phyloP scores from a whole-genome alignment of 2,888 invertebrate genomes.

The Hypena proboscidalis region DNA sequence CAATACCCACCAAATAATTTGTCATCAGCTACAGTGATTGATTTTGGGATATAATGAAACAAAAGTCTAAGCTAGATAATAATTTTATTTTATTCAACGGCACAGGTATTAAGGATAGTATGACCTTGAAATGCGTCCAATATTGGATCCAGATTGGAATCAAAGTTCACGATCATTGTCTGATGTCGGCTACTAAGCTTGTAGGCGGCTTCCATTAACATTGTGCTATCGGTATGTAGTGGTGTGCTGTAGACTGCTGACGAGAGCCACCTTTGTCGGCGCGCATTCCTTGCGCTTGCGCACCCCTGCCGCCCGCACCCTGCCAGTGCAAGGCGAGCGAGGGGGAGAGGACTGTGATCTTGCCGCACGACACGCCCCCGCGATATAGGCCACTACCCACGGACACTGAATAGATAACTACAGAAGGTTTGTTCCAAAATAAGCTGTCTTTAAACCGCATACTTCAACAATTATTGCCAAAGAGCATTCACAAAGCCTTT shows the following conservation, averaged over 20 bases:
- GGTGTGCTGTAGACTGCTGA: conserved; percentile 23
- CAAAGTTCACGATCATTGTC: conserved; percentile 3
- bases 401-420: too few relatives aligned
- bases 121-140: too few relatives aligned
- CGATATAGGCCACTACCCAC: conserved; percentile 16
- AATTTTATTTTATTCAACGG: too few relatives aligned
- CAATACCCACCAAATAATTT: too few relatives aligned
- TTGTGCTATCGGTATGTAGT: conserved; percentile 17
- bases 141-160: not conserved
- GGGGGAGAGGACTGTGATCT: conserved; percentile 28
- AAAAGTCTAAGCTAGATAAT: too few relatives aligned
- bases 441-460: too few relatives aligned
- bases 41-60: too few relatives aligned
- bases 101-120: too few relatives aligned
- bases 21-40: too few relatives aligned
- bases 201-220: conserved; percentile 12
- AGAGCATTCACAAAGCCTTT: too few relatives aligned
- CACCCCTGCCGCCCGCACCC: not conserved
- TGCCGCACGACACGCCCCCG: conserved; percentile 36
- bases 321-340: conserved; percentile 2
- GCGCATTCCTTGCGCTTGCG: conserved; percentile 28
- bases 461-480: too few relatives aligned
- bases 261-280: conserved; percentile 41
- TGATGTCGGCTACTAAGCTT: not conserved
- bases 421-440: too few relatives aligned